These are phyloP conservation scores for Erythrocercus mccallii DNA, from an alignment of 2,113 vertebrate species.

Conservation along the genomic window DNA sequence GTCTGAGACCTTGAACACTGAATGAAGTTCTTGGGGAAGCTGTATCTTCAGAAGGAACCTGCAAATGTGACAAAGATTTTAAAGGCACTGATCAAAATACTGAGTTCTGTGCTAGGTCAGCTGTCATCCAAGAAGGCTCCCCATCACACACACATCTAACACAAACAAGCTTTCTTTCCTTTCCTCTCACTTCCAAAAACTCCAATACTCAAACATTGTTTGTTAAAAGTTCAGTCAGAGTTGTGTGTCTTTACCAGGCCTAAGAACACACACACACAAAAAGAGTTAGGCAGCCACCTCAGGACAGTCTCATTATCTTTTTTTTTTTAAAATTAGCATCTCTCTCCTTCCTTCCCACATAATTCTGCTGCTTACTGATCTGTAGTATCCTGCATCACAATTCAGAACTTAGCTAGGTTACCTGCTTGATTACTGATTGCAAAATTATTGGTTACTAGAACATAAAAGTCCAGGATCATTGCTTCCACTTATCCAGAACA, in stretches of 20 bases:
- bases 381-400: not conserved
- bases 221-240: not conserved
- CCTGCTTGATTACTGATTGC: not conserved
- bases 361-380: not conserved
- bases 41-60: slow-evolving; percentile 80
- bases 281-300: not conserved
- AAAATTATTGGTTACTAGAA: not conserved
- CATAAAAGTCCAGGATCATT: not conserved
- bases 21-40: slow-evolving; percentile 72
- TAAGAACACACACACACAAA: not conserved
- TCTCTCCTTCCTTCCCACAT: not conserved
- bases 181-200: not conserved
- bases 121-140: not conserved
- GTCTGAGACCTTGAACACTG: slow-evolving; percentile 81
- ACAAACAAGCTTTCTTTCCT: not conserved
- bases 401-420: not conserved
- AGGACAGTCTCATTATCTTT: not conserved
- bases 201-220: not conserved
- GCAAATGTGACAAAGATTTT: not conserved
- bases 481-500: not conserved
- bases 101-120: not conserved
- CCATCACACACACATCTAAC: not conserved
- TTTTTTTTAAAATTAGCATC: not conserved
- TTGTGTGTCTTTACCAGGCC: not conserved
- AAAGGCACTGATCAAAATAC: not conserved